A percentile compares a stretch with the other conserved stretches of the same genome.
These are phyloP conservation scores for Muschampia plurimacula DNA, from an alignment of 2,888 invertebrate species.

Conservation along the genomic window DNA sequence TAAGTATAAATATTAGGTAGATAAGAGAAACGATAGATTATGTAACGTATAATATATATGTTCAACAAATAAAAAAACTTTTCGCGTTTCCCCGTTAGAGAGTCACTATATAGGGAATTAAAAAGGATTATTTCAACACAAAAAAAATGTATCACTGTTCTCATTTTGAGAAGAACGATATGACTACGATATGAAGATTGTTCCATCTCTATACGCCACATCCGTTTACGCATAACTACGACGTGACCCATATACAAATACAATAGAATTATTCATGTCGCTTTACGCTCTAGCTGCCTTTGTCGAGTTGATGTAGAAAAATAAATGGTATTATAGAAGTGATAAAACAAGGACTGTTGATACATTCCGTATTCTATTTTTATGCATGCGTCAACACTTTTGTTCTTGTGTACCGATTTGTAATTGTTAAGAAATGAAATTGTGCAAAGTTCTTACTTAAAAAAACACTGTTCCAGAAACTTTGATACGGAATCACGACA, in stretches of 20 bases:
- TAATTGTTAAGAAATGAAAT: not conserved
- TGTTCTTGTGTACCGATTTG: not conserved
- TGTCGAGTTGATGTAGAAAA: conserved; percentile 45
- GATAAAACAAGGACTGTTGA: conserved; percentile 24
- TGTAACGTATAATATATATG: too few relatives aligned
- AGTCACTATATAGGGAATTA: too few relatives aligned
- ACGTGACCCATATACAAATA: conserved; percentile 74
- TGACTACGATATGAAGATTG: conserved; percentile 20
- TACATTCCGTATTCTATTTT: conserved; percentile 19
- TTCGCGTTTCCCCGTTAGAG: too few relatives aligned
- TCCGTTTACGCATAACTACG: conserved; percentile 63
- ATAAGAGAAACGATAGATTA: too few relatives aligned
- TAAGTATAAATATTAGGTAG: too few relatives aligned
- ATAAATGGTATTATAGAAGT: conserved; percentile 32
- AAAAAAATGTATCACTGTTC: conserved; percentile 15
- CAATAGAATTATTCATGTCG: conserved; percentile 74
- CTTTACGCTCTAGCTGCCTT: conserved; percentile 57
- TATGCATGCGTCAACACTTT: conserved; percentile 20
- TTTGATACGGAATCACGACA: conserved; percentile 1
- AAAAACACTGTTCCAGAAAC: not conserved
- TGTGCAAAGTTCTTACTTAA: not conserved
- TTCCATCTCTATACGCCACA: conserved; percentile 49
- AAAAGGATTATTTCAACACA: too few relatives aligned
- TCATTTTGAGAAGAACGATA: conserved; percentile 22
- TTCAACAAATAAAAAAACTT: too few relatives aligned